Percentiles rank a stretch among this genome's conserved stretches.
phyloP scores from a whole-genome alignment of 2,113 vertebrate genomes.

The Burhinus bistriatus region DNA sequence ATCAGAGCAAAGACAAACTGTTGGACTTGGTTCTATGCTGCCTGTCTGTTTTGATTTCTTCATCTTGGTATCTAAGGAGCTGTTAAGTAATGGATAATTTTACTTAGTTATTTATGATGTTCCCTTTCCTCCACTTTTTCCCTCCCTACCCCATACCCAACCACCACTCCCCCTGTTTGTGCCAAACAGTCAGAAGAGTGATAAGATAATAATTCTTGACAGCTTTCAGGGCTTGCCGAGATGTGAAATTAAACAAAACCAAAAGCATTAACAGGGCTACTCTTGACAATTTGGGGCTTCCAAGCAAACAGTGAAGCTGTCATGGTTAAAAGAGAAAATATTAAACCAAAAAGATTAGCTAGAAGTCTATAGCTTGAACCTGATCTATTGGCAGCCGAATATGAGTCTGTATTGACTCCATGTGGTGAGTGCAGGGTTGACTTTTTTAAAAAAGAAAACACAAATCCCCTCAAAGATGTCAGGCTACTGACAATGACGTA shows the following conservation, averaged over 20 bases:
- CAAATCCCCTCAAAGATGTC: not conserved
- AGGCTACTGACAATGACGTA: not conserved
- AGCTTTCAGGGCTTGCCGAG: not conserved
- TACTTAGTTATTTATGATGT: not conserved
- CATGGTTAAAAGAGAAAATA: not conserved
- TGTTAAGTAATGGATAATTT: not conserved
- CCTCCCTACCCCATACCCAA: not conserved
- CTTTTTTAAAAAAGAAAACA: not conserved
- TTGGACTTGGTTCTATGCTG: not conserved
- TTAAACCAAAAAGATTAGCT: not conserved
- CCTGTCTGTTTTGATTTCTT: not conserved
- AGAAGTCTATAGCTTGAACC: not conserved
- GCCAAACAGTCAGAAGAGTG: not conserved
- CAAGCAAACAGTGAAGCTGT: not conserved
- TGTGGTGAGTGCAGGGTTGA: not conserved
- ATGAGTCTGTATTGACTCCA: not conserved
- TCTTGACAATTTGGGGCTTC: not conserved
- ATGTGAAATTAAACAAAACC: constrained; percentile 4
- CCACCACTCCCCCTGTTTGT: not conserved
- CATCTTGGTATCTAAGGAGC: not conserved
- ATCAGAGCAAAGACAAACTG: not conserved
- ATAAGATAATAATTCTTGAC: not conserved
- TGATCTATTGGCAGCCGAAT: not conserved
- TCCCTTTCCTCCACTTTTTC: not conserved
- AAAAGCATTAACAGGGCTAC: not conserved